Percentiles rank a stretch among this genome's conserved stretches.
Conservation (phyloP, 2,888 invertebrate species). For the Drosophila demipolita region DNA sequence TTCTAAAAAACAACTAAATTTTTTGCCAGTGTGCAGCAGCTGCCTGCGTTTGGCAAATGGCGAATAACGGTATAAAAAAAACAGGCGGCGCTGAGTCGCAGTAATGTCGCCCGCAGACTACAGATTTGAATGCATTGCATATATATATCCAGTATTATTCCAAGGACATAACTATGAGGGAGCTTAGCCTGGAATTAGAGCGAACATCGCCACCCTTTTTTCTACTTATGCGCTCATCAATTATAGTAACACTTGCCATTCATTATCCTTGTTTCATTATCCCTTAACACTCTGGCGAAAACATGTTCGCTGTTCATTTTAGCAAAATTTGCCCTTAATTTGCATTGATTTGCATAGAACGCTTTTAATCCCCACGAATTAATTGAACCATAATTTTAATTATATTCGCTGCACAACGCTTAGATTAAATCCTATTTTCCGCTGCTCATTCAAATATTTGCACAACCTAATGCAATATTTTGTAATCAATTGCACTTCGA, state of each 20-base stretch:
- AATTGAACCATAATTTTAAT: conserved; percentile 14
- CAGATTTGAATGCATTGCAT: conserved; percentile 20
- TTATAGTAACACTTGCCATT: conserved; percentile 27
- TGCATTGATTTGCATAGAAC: conserved; percentile 27
- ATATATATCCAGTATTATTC: neutral
- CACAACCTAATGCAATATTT: conserved; percentile 1
- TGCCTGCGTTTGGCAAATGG: conserved; percentile 56
- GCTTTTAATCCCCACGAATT: conserved; percentile 2
- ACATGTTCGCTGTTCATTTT: conserved; percentile 6
- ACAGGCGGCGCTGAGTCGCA: conserved; percentile 67
- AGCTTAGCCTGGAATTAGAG: conserved; percentile 7
- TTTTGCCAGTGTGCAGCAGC: conserved; percentile 11
- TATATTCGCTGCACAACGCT: conserved; percentile 1
- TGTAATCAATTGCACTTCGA: neutral
- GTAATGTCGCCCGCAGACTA: conserved; percentile 42
- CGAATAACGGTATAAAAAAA: conserved; percentile 67
- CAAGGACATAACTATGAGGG: neutral
- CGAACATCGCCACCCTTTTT: neutral
- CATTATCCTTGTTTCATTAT: conserved; percentile 14
- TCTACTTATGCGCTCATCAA: conserved; percentile 2
- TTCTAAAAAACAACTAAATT: neutral
- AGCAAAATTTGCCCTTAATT: conserved; percentile 4
- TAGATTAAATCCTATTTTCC: neutral
- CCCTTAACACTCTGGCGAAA: conserved; percentile 5
- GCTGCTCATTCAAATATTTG: conserved; percentile 1